Evolutionary conservation across 2,797 vertebrate genomes (phyloP), one percentile per base, ranked within the genome.

Genomic region (Tenualosa thibaudeaui): DNA sequence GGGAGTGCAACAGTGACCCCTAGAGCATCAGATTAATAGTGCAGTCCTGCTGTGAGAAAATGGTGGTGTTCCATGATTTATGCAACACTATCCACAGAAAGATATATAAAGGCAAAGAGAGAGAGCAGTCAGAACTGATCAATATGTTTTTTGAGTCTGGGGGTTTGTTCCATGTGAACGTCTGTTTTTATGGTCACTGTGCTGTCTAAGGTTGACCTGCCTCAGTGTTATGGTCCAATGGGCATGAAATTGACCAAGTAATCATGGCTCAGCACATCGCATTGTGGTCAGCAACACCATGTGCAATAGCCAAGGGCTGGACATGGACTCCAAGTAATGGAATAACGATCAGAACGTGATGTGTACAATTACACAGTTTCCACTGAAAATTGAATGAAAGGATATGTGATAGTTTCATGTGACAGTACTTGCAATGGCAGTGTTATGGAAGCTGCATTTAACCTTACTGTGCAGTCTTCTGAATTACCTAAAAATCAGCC

Each of bases 1-100:
- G 31, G 50, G 84, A 88, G 87, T 53, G 49, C 87, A 85, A 88
- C 83, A 89, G 89, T 85, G 89, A 85, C 87, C 81, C 87, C 89
- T 87, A 54, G 50, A 86, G 86, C 82, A 53, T 49, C 0, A 82
- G 56, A 60, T 10, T n/a, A 53, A 46, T 12, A 60, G 51, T 68
- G 82, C 62, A 58, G 5, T 1, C 56, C 3, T 43, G 15, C 19
- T 78, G 17, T 40, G 40, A 22, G 71, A 43, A 15, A 17, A n/a
- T 46, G 19, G 37, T 46, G 26, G 37, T 37, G 17, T 58, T 84
- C 71, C 26, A 75, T 84, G 83, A 84, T 71, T 84, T 51, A 84
- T 84, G 83, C 83, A 84, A 68, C 68, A 84, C 62, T 50, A 53
- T 75, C 62, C 26, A 37, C 65, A 49, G 65, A 75, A 71, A 71